phyloP scores from a whole-genome alignment of 2,797 vertebrate genomes.

The Tragopan temminckii region DNA sequence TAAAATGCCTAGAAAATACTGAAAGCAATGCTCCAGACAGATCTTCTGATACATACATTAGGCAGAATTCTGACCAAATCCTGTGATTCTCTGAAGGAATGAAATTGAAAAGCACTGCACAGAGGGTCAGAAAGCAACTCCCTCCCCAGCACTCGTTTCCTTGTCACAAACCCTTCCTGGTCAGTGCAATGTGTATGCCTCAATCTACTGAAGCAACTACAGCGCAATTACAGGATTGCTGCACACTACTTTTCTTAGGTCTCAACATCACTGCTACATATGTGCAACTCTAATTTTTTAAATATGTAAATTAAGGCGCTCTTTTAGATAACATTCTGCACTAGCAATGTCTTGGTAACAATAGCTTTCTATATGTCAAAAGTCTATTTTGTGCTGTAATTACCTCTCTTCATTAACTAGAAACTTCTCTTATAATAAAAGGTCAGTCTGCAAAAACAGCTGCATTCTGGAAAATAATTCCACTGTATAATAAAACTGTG shows the following conservation, averaged over 20 bases:
- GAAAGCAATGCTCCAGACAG: background rate
- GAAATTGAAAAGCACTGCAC: background rate
- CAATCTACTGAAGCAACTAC: background rate
- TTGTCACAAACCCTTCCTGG: background rate
- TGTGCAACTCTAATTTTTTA: constrained; percentile 33
- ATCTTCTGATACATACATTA: background rate
- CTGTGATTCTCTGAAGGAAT: constrained; percentile 7
- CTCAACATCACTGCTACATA: constrained; percentile 23
- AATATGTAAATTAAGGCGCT: constrained; percentile 62
- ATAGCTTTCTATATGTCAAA: constrained; percentile 69
- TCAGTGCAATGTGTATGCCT: background rate
- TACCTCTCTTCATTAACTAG: constrained; percentile 71
- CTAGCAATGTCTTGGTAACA: constrained; percentile 50
- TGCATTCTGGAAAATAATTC: constrained; percentile 63
- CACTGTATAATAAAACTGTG: constrained; percentile 54
- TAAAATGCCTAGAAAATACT: background rate
- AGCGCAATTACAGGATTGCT: background rate
- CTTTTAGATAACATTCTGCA: constrained; percentile 54
- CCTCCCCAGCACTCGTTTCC: background rate
- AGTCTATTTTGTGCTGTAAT: constrained; percentile 67
- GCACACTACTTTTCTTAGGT: background rate
- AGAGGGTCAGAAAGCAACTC: background rate
- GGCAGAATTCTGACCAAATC: background rate
- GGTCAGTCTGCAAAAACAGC: constrained; percentile 71
- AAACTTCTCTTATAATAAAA: constrained; percentile 73